These are phyloP conservation scores for Spisula subtruncata DNA, from an alignment of 2,888 invertebrate genomes.

Conservation along the genomic window DNA sequence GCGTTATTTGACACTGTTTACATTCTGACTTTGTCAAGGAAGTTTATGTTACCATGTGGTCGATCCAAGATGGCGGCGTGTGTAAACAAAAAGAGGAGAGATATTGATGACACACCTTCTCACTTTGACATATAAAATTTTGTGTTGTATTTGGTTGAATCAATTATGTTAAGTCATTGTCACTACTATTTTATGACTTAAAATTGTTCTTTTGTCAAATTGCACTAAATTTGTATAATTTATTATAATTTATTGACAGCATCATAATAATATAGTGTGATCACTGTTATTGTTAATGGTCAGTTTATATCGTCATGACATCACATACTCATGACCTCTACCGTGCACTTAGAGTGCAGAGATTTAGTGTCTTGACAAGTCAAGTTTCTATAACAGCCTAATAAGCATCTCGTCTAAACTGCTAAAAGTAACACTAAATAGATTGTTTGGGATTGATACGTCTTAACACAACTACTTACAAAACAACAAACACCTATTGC, in stretches of 20 bases:
- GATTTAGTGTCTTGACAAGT: no score
- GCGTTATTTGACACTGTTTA: conserved; percentile 57
- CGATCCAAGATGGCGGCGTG: conserved; percentile 84
- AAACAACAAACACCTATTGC: no score
- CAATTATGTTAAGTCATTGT: not conserved
- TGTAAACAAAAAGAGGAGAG: conserved; percentile 84
- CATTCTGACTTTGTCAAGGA: conserved; percentile 65
- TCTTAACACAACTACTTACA: no score
- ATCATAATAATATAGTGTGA: not conserved
- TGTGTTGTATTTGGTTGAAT: not conserved
- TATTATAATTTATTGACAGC: conserved; percentile 9
- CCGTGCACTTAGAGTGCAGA: not conserved
- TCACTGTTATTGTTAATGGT: not conserved
- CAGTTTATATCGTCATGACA: not conserved
- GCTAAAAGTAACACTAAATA: no score
- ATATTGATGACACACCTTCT: conserved; percentile 18
- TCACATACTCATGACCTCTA: not conserved
- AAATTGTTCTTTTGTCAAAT: not conserved
- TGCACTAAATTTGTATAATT: conserved; percentile 5
- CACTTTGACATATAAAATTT: not conserved
- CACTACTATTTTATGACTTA: not conserved
- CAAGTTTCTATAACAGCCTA: no score
- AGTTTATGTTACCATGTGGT: conserved; percentile 86
- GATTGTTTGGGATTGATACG: no score
- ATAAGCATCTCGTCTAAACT: no score